Percentiles rank a stretch among this genome's conserved stretches.
Conservation (phyloP, 2,797 vertebrate genomes). For the Siniperca obscura region DNA sequence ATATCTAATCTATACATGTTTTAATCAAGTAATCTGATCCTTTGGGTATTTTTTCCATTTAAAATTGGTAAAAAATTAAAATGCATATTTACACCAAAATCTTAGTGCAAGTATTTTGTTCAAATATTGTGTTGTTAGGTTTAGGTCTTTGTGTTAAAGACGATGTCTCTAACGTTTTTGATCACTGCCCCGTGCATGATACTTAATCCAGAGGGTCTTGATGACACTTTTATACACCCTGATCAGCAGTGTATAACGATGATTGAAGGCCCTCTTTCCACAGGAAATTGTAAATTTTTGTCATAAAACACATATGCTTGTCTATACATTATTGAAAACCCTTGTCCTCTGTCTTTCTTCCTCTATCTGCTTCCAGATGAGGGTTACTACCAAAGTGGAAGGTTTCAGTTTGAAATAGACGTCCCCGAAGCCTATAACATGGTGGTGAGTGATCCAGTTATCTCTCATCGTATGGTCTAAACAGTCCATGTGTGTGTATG, state of each 20-base stretch:
- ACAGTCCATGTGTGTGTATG: not conserved
- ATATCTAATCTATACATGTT: not conserved
- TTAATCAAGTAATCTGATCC: not conserved
- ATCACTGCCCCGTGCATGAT: not conserved
- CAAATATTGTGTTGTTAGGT: not conserved
- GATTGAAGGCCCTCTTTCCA: not conserved
- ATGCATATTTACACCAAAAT: not conserved
- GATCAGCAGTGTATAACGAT: not conserved
- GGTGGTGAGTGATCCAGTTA: conserved; percentile 92
- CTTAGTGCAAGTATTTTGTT: not conserved
- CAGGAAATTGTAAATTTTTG: not conserved
- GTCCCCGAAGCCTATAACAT: conserved; percentile 99
- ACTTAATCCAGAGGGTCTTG: not conserved
- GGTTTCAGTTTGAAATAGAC: conserved; percentile 86
- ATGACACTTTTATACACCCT: not conserved
- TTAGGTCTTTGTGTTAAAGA: not conserved
- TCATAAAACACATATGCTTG: not conserved
- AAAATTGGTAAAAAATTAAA: not conserved
- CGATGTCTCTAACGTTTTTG: not conserved
- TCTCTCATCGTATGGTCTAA: not conserved
- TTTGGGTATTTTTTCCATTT: not conserved
- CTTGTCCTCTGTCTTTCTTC: conserved; percentile 8
- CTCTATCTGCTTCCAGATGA: conserved; percentile 88
- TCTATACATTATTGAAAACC: not conserved
- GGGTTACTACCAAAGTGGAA: conserved; percentile 97